A percentile compares a stretch with the other conserved stretches of the same genome.
Evolutionary conservation across 1,140 invertebrate genomes (phyloP).

Genomic region (Microplitis mediator): DNA sequence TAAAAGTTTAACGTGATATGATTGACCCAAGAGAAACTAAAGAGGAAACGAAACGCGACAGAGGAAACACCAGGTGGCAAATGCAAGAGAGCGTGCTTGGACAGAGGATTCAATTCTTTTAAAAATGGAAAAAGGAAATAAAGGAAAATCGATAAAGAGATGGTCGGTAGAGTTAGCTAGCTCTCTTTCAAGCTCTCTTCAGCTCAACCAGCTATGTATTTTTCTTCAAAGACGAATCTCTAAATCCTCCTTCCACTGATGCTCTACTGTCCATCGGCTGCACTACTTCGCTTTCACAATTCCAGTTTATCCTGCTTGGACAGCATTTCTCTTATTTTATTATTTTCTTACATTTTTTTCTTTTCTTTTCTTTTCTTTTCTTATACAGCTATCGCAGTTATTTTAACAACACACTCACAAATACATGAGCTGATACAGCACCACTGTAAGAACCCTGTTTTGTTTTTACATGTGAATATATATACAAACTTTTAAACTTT

Average conservation of each 20-base stretch:
- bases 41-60: neutral
- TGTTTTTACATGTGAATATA: neutral
- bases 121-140: constrained; percentile 25
- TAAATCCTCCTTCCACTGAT: constrained; percentile 42
- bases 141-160: constrained; percentile 14
- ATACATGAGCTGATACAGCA: neutral
- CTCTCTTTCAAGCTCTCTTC: constrained; percentile 35
- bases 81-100: constrained; percentile 19
- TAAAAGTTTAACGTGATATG: neutral
- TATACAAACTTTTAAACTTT: no score
- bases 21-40: neutral
- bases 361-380: neutral
- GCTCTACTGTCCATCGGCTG: neutral
- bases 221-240: constrained; percentile 51
- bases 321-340: constrained; percentile 35
- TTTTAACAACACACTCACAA: neutral
- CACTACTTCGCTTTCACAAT: constrained; percentile 17
- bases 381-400: neutral
- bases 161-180: constrained; percentile 22
- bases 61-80: constrained; percentile 32
- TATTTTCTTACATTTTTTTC: neutral
- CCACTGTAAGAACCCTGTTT: neutral
- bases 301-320: constrained; percentile 38
- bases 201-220: constrained; percentile 42
- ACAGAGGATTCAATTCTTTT: constrained; percentile 33